Evolutionary conservation across 1,140 invertebrate genomes (phyloP), one percentile per base, ranked within the genome.

Genomic region (Hyles euphorbiae): DNA sequence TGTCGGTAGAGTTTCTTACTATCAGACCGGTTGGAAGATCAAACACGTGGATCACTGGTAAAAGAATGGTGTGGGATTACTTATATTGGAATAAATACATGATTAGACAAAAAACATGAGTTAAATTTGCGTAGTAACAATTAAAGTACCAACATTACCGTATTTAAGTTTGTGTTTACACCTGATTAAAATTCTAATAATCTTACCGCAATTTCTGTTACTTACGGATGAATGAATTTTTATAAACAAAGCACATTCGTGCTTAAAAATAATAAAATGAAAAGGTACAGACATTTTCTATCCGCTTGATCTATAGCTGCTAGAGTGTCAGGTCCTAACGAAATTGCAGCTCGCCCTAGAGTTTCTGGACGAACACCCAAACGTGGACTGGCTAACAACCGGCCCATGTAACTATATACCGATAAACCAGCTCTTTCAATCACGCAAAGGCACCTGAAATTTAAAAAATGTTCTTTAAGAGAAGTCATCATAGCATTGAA

Each of bases 321-420:
- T 34, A 98, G 85, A 1, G 94, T 93, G 81, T 98, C 96, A 57
- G 93, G 92, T 49, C 95, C 95, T n/a, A 98, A 81, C 3, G 94
- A 93, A 22, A 92, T 78, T 0, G 84, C 75, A 45, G 87, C 76
- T 59, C 76, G 74, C 56, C 88, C 86, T 7, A 91, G 64, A 47
- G 77, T 83, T 36, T 92, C 91, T 10, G 90, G 80, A 53, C 90
- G 79, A 70, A 90, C 87, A 36, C 94, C 94, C 93, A 94, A 97
- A 72, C 93, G 93, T n/a, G 96, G 95, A 68, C 92, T 92, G 36
- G 93, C 93, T 1, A 96, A 78, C 49, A 96, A 81, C 56, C 96
- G 90, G 0, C 97, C 97, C 88, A 98, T 96, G 80, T 98, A 98
- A 61, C 93, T 96, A 80, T 97, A 97, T 5, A 98, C 87, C 61